Base-by-base conservation (phyloP, 1,140 invertebrate genomes). In the Aethina tumida region DNA sequence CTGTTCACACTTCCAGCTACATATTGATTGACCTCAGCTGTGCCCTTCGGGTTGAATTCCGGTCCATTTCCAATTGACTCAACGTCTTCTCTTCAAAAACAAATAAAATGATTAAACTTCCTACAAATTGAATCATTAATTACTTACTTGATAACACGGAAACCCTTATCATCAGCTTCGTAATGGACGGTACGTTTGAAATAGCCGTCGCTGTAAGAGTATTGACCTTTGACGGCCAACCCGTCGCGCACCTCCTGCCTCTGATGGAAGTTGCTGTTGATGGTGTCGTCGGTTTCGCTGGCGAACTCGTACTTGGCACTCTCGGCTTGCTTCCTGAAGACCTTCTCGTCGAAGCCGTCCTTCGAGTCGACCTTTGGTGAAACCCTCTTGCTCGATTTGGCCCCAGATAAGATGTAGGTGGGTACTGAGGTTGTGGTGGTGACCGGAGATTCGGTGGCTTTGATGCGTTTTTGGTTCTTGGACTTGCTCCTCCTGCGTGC, bases 151-250 rank as follows among this genome's bases (percentile, higher is more conserved):
- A 69, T 39, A 18, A 74, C 63, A 43, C 71, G 53, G 52, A 72
- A 75, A 40, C 72, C 72, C 38, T 70, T 63, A 45, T 74, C 65
- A 49, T 74, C 71, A 44, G 71, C 71, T 31, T 64, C 63, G 40
- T 74, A 75, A 32, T 66, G 51, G 0, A 74, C 69, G 1, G 57
- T 71, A 9, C 68, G 59, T 28, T 53, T 53, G 40, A 66, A 62
- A 39, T 52, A 71, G 3, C 69, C 71, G 53, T 74, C 70, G 29
- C 56, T 60, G 48, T 70, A 74, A n/a, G 63, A 65, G 45, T 73
- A 74, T n/a, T 50, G 57, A 3, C 71, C 72, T 3, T 32, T 57
- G 0, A 66, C 59, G 16, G 63, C 64, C 6, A 63, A 57, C 3
- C 64, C 63, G 18, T 73, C 65, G 15, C 71, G 55, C 2, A 52